Percentiles rank a stretch among this genome's conserved stretches.
Conservation (phyloP, 2,888 invertebrate genomes). For the Chrysomela aeneicollis region DNA sequence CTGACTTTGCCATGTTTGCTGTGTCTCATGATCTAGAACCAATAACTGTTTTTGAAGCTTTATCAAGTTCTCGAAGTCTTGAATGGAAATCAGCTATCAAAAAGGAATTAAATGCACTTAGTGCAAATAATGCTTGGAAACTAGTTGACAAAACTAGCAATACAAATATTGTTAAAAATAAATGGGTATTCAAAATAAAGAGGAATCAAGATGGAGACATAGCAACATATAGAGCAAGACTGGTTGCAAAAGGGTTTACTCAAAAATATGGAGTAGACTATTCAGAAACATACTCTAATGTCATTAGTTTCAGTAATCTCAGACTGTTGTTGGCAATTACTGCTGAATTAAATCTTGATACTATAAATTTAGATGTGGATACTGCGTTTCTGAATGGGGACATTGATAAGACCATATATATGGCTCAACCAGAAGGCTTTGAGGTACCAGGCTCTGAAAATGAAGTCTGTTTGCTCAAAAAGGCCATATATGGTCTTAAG, state of each 20-base stretch:
- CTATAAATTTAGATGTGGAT: slow-evolving; percentile 4
- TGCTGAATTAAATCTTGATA: slow-evolving; percentile 11
- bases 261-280: slow-evolving; percentile 18
- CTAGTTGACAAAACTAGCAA: slow-evolving; percentile 10
- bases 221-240: not conserved
- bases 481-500: slow-evolving; percentile 40
- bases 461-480: slow-evolving; percentile 40
- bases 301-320: slow-evolving; percentile 20
- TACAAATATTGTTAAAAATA: slow-evolving; percentile 11
- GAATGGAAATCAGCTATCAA: not conserved
- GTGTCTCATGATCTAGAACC: not conserved
- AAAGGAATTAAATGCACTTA: not conserved
- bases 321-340: slow-evolving; percentile 40
- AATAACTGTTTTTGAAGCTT: not conserved
- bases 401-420: slow-evolving; percentile 44
- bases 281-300: slow-evolving; percentile 16
- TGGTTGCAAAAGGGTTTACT: slow-evolving; percentile 5
- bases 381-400: slow-evolving; percentile 37
- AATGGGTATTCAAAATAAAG: slow-evolving; percentile 19
- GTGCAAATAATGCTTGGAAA: slow-evolving; percentile 9
- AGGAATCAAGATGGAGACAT: not conserved
- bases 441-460: slow-evolving; percentile 24
- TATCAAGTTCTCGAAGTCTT: slow-evolving; percentile 1
- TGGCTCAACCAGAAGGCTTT: slow-evolving; percentile 25
- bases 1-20: slow-evolving; percentile 7